These are phyloP conservation scores for Pseudochaenichthys georgianus DNA, from an alignment of 2,797 vertebrate genomes.

Conservation along the genomic window DNA sequence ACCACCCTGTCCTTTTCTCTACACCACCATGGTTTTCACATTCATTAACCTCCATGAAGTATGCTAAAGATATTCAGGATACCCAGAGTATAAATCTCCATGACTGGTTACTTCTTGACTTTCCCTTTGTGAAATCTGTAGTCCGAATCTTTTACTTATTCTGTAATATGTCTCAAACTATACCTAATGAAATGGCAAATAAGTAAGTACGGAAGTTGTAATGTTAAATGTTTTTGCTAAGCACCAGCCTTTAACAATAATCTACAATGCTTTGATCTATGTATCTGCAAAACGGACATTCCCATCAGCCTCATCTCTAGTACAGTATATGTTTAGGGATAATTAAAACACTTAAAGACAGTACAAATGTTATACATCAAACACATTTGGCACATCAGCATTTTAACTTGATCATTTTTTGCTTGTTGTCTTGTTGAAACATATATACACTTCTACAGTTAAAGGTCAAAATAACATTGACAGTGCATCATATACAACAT, in stretches of 20 bases:
- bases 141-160: not conserved
- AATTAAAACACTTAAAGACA: not conserved
- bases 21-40: not conserved
- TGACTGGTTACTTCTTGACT: not conserved
- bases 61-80: not conserved
- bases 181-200: not conserved
- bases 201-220: not conserved
- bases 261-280: not conserved
- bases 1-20: not conserved
- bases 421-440: not conserved
- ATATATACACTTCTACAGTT: not conserved
- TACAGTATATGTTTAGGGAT: not conserved
- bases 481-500: not conserved
- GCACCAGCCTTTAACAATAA: not conserved
- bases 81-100: not conserved
- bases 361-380: not conserved
- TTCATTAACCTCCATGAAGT: not conserved
- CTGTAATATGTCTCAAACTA: not conserved
- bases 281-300: not conserved
- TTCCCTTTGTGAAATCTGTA: not conserved
- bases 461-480: not conserved
- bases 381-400: not conserved
- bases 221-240: not conserved
- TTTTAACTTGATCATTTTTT: not conserved
- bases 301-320: not conserved